Evolutionary conservation across 2,888 invertebrate genomes (phyloP).

Genomic region (Drosophila suboccidentalis): DNA sequence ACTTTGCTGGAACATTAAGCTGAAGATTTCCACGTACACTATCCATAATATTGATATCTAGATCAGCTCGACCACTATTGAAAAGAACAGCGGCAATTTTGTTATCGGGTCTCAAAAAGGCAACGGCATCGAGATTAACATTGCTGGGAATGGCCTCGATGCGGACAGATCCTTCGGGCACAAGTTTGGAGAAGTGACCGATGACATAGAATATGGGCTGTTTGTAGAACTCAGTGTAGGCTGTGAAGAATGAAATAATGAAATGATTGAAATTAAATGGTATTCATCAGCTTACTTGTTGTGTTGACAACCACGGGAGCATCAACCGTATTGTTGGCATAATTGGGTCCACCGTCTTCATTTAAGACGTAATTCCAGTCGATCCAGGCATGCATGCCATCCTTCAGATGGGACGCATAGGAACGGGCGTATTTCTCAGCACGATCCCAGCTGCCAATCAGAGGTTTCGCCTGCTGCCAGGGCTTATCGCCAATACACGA

Average conservation of each 20-base stretch:
- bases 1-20: conserved; percentile 82
- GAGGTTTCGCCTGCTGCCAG: conserved; percentile 87
- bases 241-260: conserved; percentile 42
- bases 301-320: conserved; percentile 88
- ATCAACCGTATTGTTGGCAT: conserved; percentile 88
- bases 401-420: conserved; percentile 90
- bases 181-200: conserved; percentile 92
- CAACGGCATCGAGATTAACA: conserved; percentile 84
- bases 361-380: conserved; percentile 96
- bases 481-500: conserved; percentile 88
- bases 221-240: conserved; percentile 91
- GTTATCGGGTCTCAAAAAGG: conserved; percentile 87
- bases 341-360: conserved; percentile 92
- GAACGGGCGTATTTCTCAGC: conserved; percentile 89
- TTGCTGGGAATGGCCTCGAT: conserved; percentile 80
- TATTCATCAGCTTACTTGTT: conserved; percentile 64
- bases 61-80: conserved; percentile 86
- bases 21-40: conserved; percentile 81
- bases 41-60: conserved; percentile 83
- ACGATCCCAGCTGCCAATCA: conserved; percentile 91
- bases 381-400: conserved; percentile 93
- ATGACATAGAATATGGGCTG: conserved; percentile 95
- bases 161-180: conserved; percentile 87
- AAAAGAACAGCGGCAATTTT: conserved; percentile 86
- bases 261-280: too few species aligned